Percentiles rank a stretch among this genome's conserved stretches.
These are phyloP conservation scores for Simalia tracyae DNA, from an alignment of 2,797 vertebrate genomes.

Conservation along the genomic window DNA sequence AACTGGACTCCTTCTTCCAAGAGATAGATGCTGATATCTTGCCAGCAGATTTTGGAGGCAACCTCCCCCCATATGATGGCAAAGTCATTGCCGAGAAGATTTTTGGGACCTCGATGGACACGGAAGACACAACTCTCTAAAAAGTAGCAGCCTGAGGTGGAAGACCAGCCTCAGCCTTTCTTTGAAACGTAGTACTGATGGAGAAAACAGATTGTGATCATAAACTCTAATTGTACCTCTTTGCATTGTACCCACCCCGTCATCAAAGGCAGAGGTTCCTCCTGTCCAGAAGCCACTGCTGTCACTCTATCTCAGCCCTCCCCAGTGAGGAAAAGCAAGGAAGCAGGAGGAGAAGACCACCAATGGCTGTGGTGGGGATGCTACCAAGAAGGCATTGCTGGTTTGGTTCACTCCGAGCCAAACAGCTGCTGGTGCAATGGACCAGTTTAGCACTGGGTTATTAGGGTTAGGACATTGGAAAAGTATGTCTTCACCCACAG, in stretches of 20 bases:
- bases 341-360: background rate
- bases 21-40: conserved; percentile 87
- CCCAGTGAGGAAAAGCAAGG: background rate
- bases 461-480: too few relatives aligned
- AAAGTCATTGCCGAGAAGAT: conserved; percentile 82
- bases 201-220: background rate
- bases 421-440: background rate
- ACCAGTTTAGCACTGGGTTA: background rate
- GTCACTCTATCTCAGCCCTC: rapidly evolving
- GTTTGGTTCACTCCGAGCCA: background rate
- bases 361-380: background rate
- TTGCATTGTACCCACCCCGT: background rate
- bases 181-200: background rate
- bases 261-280: background rate
- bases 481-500: too few relatives aligned
- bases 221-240: background rate
- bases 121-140: conserved; percentile 89
- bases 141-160: background rate
- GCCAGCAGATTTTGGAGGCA: conserved; percentile 90
- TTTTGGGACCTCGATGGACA: conserved; percentile 79
- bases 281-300: background rate
- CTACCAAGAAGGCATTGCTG: background rate
- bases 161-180: background rate
- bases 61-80: conserved; percentile 80
- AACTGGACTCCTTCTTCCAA: conserved; percentile 85